phyloP scores from a whole-genome alignment of 2,888 invertebrate genomes.

The Amiota minor region DNA sequence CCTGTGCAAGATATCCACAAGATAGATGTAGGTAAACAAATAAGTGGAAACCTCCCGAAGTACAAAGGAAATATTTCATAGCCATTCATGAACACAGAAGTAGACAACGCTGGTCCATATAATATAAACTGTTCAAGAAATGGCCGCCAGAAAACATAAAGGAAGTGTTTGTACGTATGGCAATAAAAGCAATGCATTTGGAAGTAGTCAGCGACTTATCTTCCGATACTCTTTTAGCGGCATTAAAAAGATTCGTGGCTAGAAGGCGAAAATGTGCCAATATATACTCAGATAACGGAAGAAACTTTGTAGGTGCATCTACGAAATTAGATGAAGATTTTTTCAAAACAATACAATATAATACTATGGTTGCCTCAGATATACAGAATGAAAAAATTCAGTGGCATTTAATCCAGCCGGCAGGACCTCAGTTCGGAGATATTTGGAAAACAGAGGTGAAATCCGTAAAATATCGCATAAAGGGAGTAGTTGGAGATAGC shows the following conservation, averaged over 20 bases:
- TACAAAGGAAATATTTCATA: background rate
- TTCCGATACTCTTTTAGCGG: background rate
- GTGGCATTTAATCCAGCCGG: conserved; percentile 67
- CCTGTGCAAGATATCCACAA: background rate
- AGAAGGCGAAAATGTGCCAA: conserved; percentile 3
- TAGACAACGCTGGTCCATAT: conserved; percentile 9
- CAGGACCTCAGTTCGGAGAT: conserved; percentile 63
- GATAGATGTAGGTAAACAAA: background rate
- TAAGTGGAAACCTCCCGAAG: background rate
- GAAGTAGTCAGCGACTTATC: no score
- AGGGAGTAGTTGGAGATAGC: conserved; percentile 50
- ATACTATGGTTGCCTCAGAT: background rate
- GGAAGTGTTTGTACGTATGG: background rate
- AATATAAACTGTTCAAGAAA: background rate
- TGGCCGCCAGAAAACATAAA: background rate
- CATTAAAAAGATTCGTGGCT: background rate
- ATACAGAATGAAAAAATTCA: conserved; percentile 32
- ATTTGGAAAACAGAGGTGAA: conserved; percentile 67
- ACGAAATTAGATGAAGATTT: conserved; percentile 6
- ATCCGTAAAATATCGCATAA: conserved; percentile 60
- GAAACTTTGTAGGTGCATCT: conserved; percentile 12
- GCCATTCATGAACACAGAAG: background rate
- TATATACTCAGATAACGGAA: conserved; percentile 12
- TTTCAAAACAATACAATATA: background rate
- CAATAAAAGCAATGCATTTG: no score